Conservation (phyloP, 2,797 vertebrate species). For the Cossypha heuglini region DNA sequence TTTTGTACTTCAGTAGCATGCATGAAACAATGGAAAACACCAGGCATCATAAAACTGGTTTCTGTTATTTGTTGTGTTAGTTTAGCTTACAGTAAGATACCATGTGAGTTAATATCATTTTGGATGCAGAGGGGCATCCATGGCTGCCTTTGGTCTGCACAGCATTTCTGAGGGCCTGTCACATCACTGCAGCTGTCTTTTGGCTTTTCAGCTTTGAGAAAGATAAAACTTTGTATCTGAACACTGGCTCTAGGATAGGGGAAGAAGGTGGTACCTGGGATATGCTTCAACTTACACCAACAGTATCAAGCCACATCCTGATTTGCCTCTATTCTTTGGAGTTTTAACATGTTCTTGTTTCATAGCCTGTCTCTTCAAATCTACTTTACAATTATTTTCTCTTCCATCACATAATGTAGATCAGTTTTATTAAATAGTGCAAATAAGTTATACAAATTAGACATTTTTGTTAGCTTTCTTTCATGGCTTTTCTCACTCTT, state of each 20-base stretch:
- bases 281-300: not conserved
- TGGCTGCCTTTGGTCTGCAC: too few species aligned
- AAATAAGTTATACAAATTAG: not conserved
- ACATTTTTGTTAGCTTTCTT: not conserved
- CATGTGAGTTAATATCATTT: not conserved
- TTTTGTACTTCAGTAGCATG: not conserved
- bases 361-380: not conserved
- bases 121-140: not conserved
- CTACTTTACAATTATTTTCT: not conserved
- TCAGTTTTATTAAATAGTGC: not conserved
- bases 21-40: not conserved
- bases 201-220: not conserved
- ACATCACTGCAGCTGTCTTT: not conserved
- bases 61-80: not conserved
- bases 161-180: not conserved
- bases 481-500: not conserved
- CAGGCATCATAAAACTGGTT: not conserved
- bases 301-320: not conserved
- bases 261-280: not conserved
- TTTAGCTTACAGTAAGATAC: not conserved
- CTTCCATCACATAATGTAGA: not conserved
- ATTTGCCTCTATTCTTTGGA: not conserved
- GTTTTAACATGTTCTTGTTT: not conserved
- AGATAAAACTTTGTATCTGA: not conserved
- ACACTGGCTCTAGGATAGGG: not conserved